phyloP scores from a whole-genome alignment of 2,113 vertebrate genomes.

The Prionailurus viverrinus region DNA sequence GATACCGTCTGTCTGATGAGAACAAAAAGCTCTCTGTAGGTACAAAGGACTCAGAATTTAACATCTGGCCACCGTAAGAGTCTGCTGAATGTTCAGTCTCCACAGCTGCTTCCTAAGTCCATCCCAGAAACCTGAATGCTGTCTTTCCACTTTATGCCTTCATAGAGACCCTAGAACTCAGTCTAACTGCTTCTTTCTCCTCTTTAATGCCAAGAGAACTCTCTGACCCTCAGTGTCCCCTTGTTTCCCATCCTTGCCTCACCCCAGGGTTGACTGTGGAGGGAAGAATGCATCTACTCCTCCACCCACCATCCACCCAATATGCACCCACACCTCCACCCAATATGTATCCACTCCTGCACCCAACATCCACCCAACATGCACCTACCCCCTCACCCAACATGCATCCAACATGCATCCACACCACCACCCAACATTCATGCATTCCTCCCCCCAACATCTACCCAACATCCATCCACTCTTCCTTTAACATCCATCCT shows the following conservation, averaged over 20 bases:
- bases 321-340: not conserved
- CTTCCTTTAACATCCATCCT: fast-evolving
- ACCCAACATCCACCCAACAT: not conserved
- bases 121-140: not conserved
- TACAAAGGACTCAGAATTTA: not conserved
- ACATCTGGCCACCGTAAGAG: not conserved
- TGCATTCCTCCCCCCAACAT: not conserved
- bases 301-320: not conserved
- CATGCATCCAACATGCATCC: too few species aligned
- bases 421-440: not conserved
- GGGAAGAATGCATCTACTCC: not conserved
- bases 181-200: not conserved
- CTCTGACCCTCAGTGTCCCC: not conserved
- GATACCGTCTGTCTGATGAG: not conserved
- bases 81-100: not conserved
- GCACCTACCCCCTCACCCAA: too few species aligned
- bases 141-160: not conserved
- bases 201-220: not conserved
- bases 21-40: not conserved
- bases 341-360: not conserved
- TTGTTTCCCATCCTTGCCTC: too few species aligned
- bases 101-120: not conserved
- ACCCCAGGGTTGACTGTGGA: not conserved
- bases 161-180: not conserved
- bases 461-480: not conserved